Evolutionary conservation across 2,888 invertebrate genomes (phyloP), one percentile per base, ranked within the genome.

Genomic region (Hydriomena furcata): DNA sequence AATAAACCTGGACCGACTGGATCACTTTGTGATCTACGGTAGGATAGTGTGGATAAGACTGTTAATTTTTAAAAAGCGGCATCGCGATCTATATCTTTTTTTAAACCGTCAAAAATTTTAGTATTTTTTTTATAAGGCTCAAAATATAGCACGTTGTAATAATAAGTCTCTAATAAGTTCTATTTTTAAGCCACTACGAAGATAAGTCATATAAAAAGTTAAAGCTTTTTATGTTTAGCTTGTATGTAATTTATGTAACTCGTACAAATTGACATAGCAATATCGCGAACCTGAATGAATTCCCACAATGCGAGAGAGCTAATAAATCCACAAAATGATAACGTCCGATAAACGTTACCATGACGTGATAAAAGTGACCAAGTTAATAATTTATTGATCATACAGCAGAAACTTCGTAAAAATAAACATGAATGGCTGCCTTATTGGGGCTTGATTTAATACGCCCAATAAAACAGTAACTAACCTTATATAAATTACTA

Each of bases 361-460:
- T 76, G 73, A 75, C 68, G 86, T 87, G 90, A 89, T 90, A 90
- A 90, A 89, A 89, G 82, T 90, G 88, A 88, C 88, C 88, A 82
- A 76, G 82, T 75, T 71, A 79, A 84, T 88, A 88, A 90, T 89
- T 89, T 90, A 89, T 90, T 85, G 80, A 79, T 68, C 79, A 84
- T 84, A 86, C 84, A 79, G 84, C 88, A 89, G 85, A 89, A 88
- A 84, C 90, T 88, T 82, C 76, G 88, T 88, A 89, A 90, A 90
- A 89, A 89, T 89, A 88, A 88, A 90, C 90, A 89, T 86, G 84
- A 90, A 90, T 89, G 87, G 84, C 84, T 87, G 90, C 89, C 89
- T 90, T 88, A 89, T 89, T 90, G 89, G 83, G 83, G 77, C 87
- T 84, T 90, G 90, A 90, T 90, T 90, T 90, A 90, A 89, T 88